Percentiles rank a stretch among this genome's conserved stretches.
Conservation (phyloP, 2,888 invertebrate species). For the Brachyptera putata region DNA sequence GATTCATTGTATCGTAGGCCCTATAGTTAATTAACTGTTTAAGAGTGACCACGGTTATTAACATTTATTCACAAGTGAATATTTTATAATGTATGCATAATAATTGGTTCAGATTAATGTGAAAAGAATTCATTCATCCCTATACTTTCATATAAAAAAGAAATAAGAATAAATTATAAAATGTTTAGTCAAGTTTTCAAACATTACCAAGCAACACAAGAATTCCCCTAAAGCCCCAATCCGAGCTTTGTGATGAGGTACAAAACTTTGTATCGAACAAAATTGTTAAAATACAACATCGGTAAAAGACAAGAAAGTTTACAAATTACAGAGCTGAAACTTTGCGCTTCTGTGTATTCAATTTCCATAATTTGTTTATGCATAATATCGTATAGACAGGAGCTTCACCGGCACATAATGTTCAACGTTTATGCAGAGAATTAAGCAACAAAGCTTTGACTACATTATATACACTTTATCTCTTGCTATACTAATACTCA, state of each 20-base stretch:
- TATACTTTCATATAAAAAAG: neutral
- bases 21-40: too few species aligned
- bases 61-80: too few species aligned
- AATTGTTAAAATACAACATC: neutral
- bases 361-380: constrained; percentile 20
- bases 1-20: too few species aligned
- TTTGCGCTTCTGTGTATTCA: constrained; percentile 5
- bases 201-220: too few species aligned
- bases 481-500: too few species aligned
- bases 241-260: neutral
- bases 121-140: neutral
- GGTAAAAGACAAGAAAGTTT: constrained; percentile 1
- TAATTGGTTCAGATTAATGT: too few species aligned
- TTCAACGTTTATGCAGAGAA: neutral
- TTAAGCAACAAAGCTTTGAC: neutral
- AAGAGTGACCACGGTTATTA: too few species aligned
- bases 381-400: too few species aligned
- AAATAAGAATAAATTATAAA: too few species aligned
- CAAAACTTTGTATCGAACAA: neutral
- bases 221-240: neutral
- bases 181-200: neutral
- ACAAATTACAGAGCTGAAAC: constrained; percentile 7
- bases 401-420: too few species aligned
- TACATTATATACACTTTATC: too few species aligned
- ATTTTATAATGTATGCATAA: too few species aligned